phyloP scores from a whole-genome alignment of 2,113 vertebrate genomes.

The Diadophis punctatus region DNA sequence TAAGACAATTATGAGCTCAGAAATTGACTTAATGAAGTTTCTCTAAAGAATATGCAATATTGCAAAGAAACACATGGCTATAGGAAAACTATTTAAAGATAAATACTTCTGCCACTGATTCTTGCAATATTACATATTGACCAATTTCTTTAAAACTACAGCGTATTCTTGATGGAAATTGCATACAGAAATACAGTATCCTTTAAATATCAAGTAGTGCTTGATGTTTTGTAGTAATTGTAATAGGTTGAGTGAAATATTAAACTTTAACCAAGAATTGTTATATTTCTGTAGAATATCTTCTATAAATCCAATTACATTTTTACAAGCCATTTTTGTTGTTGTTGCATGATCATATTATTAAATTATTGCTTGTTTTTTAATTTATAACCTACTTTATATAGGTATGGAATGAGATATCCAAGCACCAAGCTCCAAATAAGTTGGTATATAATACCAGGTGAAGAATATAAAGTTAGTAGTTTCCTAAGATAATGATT shows the following conservation, averaged over 20 bases:
- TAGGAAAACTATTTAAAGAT: not conserved
- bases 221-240: not conserved
- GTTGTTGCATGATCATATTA: not conserved
- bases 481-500: not conserved
- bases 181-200: not conserved
- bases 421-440: not conserved
- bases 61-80: not conserved
- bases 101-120: not conserved
- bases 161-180: not conserved
- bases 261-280: not conserved
- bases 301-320: slow-evolving; percentile 16
- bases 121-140: not conserved
- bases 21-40: not conserved
- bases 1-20: not conserved
- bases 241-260: not conserved
- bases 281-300: slow-evolving; percentile 9
- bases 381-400: slow-evolving; percentile 15
- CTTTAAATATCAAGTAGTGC: not conserved
- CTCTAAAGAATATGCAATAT: not conserved
- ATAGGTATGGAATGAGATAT: not conserved
- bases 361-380: slow-evolving; percentile 1
- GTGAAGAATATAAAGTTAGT: not conserved
- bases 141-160: not conserved
- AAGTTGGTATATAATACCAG: not conserved
- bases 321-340: not conserved